Conservation (phyloP, 2,797 vertebrate species). For the Rachycentron canadum region DNA sequence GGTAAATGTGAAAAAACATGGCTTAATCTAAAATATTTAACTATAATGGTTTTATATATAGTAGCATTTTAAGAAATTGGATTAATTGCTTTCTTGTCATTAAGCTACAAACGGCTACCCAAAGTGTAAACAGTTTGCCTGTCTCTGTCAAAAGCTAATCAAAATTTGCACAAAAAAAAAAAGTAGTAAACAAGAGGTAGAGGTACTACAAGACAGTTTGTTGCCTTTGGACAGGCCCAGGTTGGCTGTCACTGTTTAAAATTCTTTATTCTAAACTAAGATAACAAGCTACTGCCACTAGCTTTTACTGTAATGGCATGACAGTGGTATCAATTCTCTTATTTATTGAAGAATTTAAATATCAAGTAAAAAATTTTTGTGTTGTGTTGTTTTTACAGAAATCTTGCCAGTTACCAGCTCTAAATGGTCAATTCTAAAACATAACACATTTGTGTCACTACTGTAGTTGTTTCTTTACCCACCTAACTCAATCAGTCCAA, state of each 20-base stretch:
- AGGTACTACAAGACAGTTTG: not conserved
- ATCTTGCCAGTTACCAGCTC: not conserved
- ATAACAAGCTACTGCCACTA: not conserved
- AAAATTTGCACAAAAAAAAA: too few species aligned
- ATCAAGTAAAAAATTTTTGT: not conserved
- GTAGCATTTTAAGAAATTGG: too few species aligned
- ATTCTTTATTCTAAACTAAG: not conserved
- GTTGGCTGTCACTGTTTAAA: not conserved
- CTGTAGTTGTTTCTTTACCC: slow-evolving; percentile 20
- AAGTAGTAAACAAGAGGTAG: too few species aligned
- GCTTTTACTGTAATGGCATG: not conserved
- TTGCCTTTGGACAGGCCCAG: not conserved
- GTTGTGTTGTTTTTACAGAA: not conserved
- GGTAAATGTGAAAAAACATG: too few species aligned
- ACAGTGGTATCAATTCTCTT: not conserved
- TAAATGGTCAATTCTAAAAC: not conserved
- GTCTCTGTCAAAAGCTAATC: too few species aligned
- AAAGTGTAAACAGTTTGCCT: not conserved
- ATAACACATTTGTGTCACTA: not conserved
- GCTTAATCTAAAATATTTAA: too few species aligned
- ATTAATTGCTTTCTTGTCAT: not conserved
- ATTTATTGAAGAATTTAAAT: not conserved
- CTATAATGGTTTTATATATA: too few species aligned
- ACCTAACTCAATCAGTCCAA: slow-evolving; percentile 76
- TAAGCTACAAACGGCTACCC: not conserved